Conservation (phyloP, 2,113 vertebrate species). For the Nerophis lumbriciformis region DNA sequence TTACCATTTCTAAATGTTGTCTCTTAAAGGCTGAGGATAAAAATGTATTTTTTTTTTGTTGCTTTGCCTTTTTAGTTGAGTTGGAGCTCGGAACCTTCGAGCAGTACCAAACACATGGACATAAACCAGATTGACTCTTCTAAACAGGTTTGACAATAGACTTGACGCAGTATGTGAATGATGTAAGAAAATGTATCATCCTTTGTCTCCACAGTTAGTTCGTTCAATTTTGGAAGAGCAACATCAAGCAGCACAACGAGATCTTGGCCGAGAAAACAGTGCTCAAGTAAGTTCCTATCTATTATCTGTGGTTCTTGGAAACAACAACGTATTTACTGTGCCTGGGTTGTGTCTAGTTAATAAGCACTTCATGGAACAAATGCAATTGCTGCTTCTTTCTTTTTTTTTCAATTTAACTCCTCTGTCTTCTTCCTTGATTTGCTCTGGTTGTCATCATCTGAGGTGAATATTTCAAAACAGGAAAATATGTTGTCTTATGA, state of each 20-base stretch:
- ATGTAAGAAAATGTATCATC: not conserved
- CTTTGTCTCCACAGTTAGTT: conserved; percentile 31
- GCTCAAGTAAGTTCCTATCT: conserved; percentile 24
- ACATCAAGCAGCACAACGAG: conserved; percentile 32
- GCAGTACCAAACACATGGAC: conserved; percentile 27
- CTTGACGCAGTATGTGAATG: not conserved
- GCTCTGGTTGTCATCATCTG: too few relatives aligned
- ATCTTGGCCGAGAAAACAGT: conserved; percentile 12
- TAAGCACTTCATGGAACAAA: too few relatives aligned
- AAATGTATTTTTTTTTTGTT: not conserved
- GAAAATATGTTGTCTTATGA: too few relatives aligned
- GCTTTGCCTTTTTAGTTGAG: conserved; percentile 15
- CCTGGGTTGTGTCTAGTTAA: too few relatives aligned
- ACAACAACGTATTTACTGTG: too few relatives aligned
- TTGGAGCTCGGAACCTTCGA: conserved; percentile 24
- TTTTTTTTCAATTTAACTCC: too few relatives aligned
- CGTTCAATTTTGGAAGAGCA: conserved; percentile 12
- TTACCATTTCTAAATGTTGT: not conserved
- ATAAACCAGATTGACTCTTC: conserved; percentile 21
- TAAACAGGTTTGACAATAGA: conserved; percentile 45
- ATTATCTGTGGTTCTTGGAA: not conserved
- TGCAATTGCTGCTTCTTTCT: too few relatives aligned
- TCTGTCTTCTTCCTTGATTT: too few relatives aligned
- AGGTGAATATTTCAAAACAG: too few relatives aligned
- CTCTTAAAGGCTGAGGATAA: too few relatives aligned